phyloP scores from a whole-genome alignment of 2,888 invertebrate genomes.

The Cheiracanthium punctorium region DNA sequence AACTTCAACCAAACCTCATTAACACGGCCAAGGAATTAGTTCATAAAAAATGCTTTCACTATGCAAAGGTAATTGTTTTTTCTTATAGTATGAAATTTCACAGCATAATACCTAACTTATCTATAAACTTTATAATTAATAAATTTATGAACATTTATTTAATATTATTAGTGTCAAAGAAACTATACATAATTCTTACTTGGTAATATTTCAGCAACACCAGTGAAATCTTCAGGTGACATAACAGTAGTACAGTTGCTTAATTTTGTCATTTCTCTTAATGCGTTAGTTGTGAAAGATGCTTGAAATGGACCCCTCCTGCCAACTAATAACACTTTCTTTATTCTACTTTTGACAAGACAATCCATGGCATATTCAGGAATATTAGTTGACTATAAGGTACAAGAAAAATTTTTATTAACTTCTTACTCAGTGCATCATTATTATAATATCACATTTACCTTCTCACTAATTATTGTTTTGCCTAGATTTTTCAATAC shows the following conservation, averaged over 20 bases:
- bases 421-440: too few relatives aligned
- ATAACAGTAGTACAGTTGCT: constrained; percentile 78
- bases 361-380: constrained; percentile 87
- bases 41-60: too few relatives aligned
- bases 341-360: constrained; percentile 85
- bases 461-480: too few relatives aligned
- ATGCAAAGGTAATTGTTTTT: too few relatives aligned
- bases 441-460: too few relatives aligned
- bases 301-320: constrained; percentile 96
- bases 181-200: constrained; percentile 33
- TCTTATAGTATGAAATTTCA: too few relatives aligned
- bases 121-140: too few relatives aligned
- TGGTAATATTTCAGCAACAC: constrained; percentile 79
- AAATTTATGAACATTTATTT: too few relatives aligned
- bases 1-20: too few relatives aligned
- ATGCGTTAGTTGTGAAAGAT: constrained; percentile 97
- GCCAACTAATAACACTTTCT: constrained; percentile 89
- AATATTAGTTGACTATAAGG: constrained; percentile 87
- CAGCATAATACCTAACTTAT: too few relatives aligned
- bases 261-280: constrained; percentile 92
- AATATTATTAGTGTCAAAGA: not conserved
- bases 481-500: too few relatives aligned
- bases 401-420: constrained; percentile 26
- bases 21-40: too few relatives aligned
- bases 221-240: constrained; percentile 82